phyloP scores from a whole-genome alignment of 1,140 invertebrate species.

The Coenobita brevimanus region DNA sequence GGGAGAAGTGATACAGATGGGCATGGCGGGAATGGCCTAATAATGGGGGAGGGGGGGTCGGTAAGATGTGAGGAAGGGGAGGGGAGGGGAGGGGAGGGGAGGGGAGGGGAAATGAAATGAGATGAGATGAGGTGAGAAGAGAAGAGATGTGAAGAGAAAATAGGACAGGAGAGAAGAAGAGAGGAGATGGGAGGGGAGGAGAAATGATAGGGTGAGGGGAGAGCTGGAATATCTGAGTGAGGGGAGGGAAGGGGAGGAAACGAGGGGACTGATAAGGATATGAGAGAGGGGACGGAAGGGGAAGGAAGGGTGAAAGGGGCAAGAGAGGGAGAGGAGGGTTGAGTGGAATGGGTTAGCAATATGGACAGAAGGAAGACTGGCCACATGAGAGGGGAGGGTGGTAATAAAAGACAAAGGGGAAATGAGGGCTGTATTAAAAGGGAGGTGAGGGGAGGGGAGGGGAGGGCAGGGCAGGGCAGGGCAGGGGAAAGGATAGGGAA shows the following conservation, averaged over 20 bases:
- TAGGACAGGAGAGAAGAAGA: too few species aligned
- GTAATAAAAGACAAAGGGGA: neutral
- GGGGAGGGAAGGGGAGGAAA: constrained; percentile 1
- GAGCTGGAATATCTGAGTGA: neutral
- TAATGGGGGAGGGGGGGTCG: too few species aligned
- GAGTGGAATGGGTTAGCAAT: neutral
- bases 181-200: neutral
- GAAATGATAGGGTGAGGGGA: neutral
- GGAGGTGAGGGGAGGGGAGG: neutral
- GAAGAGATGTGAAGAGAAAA: neutral
- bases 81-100: neutral
- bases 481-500: too few species aligned
- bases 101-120: too few species aligned
- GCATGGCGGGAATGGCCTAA: neutral
- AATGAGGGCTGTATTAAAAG: neutral
- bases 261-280: neutral
- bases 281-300: neutral
- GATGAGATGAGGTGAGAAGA: neutral
- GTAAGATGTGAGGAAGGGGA: too few species aligned
- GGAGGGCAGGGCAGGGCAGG: too few species aligned
- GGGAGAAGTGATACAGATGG: neutral
- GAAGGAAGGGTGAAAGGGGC: neutral
- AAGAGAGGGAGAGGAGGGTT: neutral
- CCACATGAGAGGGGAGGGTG: neutral
- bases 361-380: neutral